A percentile compares a stretch with the other conserved stretches of the same genome.
phyloP scores from a whole-genome alignment of 2,797 vertebrate genomes.

The Denticeps clupeoides region DNA sequence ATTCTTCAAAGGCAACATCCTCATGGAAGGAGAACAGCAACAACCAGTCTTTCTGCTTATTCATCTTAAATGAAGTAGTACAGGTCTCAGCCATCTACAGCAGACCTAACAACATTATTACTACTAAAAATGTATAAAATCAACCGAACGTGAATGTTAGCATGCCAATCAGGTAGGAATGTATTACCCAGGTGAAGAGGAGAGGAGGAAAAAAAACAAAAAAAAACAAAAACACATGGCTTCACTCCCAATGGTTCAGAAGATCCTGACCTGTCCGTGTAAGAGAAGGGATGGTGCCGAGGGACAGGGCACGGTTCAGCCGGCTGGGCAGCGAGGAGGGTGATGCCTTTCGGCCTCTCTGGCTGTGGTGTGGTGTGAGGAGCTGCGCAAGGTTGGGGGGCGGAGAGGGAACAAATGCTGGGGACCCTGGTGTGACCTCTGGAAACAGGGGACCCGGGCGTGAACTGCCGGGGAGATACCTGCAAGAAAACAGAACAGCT shows the following conservation, averaged over 20 bases:
- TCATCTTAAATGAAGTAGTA: too few species aligned
- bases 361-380: slow-evolving; percentile 61
- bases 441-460: slow-evolving; percentile 36
- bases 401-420: slow-evolving; percentile 65
- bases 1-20: too few species aligned
- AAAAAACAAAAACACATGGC: too few species aligned
- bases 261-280: slow-evolving; percentile 76
- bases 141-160: too few species aligned
- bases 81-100: too few species aligned
- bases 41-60: too few species aligned
- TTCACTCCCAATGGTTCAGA: too few species aligned
- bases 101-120: too few species aligned
- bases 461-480: slow-evolving; percentile 68
- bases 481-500: slow-evolving; percentile 53
- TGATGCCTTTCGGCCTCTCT: slow-evolving; percentile 59
- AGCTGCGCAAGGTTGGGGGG: slow-evolving; percentile 77
- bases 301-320: slow-evolving; percentile 76
- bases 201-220: not conserved
- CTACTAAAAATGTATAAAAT: too few species aligned
- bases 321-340: slow-evolving; percentile 82
- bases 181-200: too few species aligned
- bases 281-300: slow-evolving; percentile 85
- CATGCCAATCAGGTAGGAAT: too few species aligned
- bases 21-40: too few species aligned
- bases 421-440: slow-evolving; percentile 28